Conservation (phyloP, 2,888 invertebrate genomes). For the Chymomyza amoena region DNA sequence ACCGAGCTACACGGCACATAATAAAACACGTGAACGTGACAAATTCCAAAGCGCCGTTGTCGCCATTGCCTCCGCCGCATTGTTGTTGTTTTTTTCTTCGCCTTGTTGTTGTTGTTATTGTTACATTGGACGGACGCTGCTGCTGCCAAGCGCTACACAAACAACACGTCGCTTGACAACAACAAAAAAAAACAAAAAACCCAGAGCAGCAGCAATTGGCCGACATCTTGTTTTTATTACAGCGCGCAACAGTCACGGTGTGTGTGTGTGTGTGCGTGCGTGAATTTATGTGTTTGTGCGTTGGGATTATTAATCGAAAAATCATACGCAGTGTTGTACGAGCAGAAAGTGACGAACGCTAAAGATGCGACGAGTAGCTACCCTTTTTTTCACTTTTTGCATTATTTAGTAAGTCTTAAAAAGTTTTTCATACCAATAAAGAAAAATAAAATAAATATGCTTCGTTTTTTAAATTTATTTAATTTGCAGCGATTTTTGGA, state of each 20-base stretch:
- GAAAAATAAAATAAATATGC: too few relatives aligned
- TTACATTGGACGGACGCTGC: constrained; percentile 39
- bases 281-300: background rate
- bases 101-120: background rate
- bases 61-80: constrained; percentile 35
- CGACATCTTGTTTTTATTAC: constrained; percentile 64
- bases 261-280: background rate
- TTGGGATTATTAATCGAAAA: constrained; percentile 55
- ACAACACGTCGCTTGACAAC: constrained; percentile 37
- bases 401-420: too few relatives aligned
- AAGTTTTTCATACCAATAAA: too few relatives aligned
- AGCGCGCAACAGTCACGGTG: constrained; percentile 33
- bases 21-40: constrained; percentile 75
- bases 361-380: background rate
- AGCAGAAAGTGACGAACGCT: background rate
- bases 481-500: too few relatives aligned
- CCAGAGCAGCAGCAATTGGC: constrained; percentile 24
- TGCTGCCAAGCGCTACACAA: constrained; percentile 32
- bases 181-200: too few relatives aligned
- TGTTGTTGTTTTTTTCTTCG: background rate
- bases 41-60: constrained; percentile 64
- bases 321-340: constrained; percentile 61
- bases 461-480: too few relatives aligned
- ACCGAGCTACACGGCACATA: constrained; percentile 38
- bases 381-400: background rate